Percentiles rank a stretch among this genome's conserved stretches.
phyloP scores from a whole-genome alignment of 2,888 invertebrate species.

The Platycheirus rosarum region DNA sequence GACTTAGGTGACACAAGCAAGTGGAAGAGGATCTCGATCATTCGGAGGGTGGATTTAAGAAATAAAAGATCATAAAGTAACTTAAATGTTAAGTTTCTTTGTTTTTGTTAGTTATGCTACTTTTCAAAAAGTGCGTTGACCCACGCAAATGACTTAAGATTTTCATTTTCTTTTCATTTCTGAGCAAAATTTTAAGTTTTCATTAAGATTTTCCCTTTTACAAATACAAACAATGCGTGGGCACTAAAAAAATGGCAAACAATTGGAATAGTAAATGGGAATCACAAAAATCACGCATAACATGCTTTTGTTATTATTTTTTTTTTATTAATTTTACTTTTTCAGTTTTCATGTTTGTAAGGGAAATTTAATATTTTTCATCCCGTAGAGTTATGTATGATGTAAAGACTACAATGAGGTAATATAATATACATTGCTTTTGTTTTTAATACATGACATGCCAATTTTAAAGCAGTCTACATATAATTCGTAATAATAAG shows the following conservation, averaged over 20 bases:
- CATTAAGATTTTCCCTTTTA: constrained; percentile 1
- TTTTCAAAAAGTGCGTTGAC: too few species aligned
- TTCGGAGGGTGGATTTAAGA: too few species aligned
- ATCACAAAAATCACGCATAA: constrained; percentile 10
- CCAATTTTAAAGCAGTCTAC: background rate
- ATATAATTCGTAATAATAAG: background rate
- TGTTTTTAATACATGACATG: too few species aligned
- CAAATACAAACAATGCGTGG: constrained; percentile 19
- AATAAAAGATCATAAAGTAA: too few species aligned
- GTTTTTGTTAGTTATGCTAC: too few species aligned
- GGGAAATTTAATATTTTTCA: constrained; percentile 8
- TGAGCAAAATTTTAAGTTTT: too few species aligned
- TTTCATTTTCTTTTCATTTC: too few species aligned
- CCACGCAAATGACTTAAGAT: too few species aligned
- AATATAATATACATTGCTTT: constrained; percentile 11
- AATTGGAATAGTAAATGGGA: constrained; percentile 24
- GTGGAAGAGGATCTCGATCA: too few species aligned
- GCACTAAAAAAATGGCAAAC: background rate
- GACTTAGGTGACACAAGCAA: too few species aligned
- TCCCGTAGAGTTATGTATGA: background rate
- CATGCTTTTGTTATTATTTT: background rate
- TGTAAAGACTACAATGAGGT: constrained; percentile 2
- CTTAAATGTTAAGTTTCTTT: too few species aligned
- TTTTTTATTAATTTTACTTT: constrained; percentile 5
- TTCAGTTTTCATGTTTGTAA: constrained; percentile 23